These are phyloP conservation scores for Pogonocichla stellata DNA, from an alignment of 2,113 vertebrate species.

Conservation along the genomic window DNA sequence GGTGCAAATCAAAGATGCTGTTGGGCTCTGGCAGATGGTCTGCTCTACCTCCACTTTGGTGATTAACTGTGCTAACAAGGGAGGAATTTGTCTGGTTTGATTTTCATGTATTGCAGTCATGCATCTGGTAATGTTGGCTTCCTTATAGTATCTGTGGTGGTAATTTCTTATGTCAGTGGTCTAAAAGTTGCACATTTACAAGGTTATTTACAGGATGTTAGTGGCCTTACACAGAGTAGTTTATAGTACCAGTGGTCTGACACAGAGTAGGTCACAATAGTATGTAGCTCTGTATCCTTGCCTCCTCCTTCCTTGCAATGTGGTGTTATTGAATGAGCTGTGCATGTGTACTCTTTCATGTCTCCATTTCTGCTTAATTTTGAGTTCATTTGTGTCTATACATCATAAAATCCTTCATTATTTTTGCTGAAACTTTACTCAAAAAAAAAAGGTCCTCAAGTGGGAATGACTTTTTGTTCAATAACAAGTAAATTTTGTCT, in stretches of 20 bases:
- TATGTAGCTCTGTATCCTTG: not conserved
- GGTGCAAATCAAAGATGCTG: not conserved
- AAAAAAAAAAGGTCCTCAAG: not conserved
- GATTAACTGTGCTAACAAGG: too few species aligned
- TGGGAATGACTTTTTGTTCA: not conserved
- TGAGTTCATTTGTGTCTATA: not conserved
- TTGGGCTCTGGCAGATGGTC: not conserved
- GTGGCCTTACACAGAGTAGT: not conserved
- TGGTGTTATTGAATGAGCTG: not conserved
- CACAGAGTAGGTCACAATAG: not conserved
- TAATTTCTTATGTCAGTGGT: not conserved
- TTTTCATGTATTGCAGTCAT: accelerated
- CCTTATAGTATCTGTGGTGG: not conserved
- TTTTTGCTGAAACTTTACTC: not conserved
- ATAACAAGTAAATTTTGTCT: not conserved
- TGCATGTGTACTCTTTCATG: accelerated
- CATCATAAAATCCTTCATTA: not conserved
- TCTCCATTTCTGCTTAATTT: not conserved
- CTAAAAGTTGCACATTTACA: not conserved
- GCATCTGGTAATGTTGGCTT: not conserved
- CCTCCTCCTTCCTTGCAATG: not conserved
- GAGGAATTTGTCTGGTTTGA: not conserved
- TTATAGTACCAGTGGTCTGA: not conserved
- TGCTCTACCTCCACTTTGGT: not conserved
- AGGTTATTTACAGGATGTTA: not conserved